Evolutionary conservation across 2,888 invertebrate species (phyloP).

Genomic region (Itoplectis maculator): DNA sequence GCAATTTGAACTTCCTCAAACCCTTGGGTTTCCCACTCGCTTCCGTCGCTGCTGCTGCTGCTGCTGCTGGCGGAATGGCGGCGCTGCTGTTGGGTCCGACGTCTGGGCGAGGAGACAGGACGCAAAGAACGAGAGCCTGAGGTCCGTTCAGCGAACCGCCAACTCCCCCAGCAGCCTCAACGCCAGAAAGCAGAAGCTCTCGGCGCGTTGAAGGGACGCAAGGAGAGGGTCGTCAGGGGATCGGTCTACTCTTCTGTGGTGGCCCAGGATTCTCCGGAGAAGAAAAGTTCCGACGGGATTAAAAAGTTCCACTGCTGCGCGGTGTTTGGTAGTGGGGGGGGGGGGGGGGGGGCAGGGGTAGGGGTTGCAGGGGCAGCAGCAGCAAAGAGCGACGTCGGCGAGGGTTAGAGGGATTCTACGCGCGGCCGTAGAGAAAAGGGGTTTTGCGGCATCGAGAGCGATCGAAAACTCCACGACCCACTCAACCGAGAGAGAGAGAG

Average conservation of each 20-base stretch:
- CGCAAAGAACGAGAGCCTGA: slow-evolving; percentile 42
- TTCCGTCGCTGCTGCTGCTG: slow-evolving; percentile 41
- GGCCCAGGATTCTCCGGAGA: slow-evolving; percentile 37
- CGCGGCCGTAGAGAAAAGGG: slow-evolving; percentile 41
- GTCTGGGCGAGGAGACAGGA: slow-evolving; percentile 33
- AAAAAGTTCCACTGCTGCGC: slow-evolving; percentile 63
- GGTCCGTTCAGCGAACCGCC: slow-evolving; percentile 41
- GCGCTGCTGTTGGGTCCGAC: slow-evolving; percentile 38
- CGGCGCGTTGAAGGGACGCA: slow-evolving; percentile 26
- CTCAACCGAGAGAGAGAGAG: no score
- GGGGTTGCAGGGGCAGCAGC: no score
- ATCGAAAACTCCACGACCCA: slow-evolving; percentile 63
- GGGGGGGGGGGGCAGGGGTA: no score
- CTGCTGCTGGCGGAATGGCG: background rate
- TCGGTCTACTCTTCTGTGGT: slow-evolving; percentile 16
- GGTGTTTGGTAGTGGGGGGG: slow-evolving; percentile 63
- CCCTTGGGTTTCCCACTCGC: slow-evolving; percentile 51
- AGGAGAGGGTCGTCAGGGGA: slow-evolving; percentile 16
- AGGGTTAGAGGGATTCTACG: slow-evolving; percentile 44
- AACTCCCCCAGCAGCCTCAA: background rate
- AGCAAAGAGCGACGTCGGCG: slow-evolving; percentile 17
- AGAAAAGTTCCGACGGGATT: slow-evolving; percentile 66
- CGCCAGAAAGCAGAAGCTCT: slow-evolving; percentile 54
- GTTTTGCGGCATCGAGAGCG: slow-evolving; percentile 67
- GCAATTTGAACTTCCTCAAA: slow-evolving; percentile 62